phyloP scores from a whole-genome alignment of 2,888 invertebrate species.

The Acleris holmiana region DNA sequence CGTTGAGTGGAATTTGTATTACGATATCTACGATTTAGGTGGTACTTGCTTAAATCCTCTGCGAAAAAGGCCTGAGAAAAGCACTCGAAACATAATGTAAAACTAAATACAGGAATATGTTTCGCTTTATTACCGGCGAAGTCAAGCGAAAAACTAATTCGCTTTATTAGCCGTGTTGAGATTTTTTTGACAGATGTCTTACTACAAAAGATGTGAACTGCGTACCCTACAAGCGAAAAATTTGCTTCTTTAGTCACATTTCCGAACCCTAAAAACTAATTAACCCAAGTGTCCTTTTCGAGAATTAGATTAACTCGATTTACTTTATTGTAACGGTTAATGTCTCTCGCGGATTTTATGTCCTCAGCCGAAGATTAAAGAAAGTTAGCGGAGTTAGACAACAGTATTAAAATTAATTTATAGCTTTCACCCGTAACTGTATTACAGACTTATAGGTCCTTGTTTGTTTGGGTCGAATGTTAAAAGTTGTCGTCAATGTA shows the following conservation, averaged over 20 bases:
- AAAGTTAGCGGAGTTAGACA: constrained; percentile 40
- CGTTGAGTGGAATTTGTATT: too few relatives aligned
- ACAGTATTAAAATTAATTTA: constrained; percentile 41
- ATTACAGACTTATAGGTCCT: constrained; percentile 39
- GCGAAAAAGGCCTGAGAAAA: too few relatives aligned
- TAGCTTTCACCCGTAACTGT: constrained; percentile 38
- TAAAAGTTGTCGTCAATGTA: constrained; percentile 29
- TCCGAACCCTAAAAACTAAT: constrained; percentile 28
- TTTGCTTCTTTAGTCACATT: background rate
- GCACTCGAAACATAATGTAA: too few relatives aligned
- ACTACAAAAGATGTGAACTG: too few relatives aligned
- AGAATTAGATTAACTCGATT: constrained; percentile 19
- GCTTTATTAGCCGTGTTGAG: too few relatives aligned
- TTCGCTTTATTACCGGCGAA: too few relatives aligned
- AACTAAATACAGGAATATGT: too few relatives aligned
- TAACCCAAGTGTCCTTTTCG: constrained; percentile 3
- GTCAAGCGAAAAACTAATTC: too few relatives aligned
- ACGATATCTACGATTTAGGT: too few relatives aligned
- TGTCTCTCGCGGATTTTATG: constrained; percentile 37
- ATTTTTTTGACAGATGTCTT: too few relatives aligned
- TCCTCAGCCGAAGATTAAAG: constrained; percentile 38
- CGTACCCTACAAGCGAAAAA: too few relatives aligned
- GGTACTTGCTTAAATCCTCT: too few relatives aligned
- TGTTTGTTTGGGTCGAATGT: constrained; percentile 44
- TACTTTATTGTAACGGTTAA: constrained; percentile 35